These are phyloP conservation scores for Andricus grossulariae DNA, from an alignment of 1,140 invertebrate species.

Conservation along the genomic window DNA sequence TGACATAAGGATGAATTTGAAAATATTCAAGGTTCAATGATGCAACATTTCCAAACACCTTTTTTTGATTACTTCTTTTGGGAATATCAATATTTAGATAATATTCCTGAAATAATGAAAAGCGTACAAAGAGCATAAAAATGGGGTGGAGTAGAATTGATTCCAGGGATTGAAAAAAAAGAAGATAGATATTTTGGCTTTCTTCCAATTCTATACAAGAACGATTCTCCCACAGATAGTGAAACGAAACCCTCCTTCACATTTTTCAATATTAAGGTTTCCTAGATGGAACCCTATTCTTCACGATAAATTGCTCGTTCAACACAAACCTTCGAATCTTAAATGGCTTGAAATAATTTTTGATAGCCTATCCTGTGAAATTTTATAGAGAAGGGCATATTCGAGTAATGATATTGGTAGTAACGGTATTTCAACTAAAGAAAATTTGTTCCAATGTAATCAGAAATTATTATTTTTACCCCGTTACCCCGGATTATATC, in stretches of 20 bases:
- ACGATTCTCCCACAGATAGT: background rate
- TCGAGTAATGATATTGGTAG: too few species aligned
- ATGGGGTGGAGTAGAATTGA: slow-evolving; percentile 1
- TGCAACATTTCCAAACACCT: too few species aligned
- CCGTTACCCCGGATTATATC: too few species aligned
- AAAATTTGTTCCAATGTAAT: too few species aligned
- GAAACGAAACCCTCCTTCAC: background rate
- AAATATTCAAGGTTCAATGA: too few species aligned
- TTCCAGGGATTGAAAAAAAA: background rate
- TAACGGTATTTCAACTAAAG: too few species aligned
- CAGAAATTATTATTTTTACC: too few species aligned
- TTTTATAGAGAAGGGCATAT: too few species aligned
- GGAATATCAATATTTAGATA: background rate
- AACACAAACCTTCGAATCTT: background rate
- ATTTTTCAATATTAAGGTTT: slow-evolving; percentile 2
- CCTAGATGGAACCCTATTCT: background rate
- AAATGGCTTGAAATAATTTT: background rate
- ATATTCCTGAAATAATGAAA: background rate
- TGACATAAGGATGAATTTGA: too few species aligned
- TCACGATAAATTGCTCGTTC: slow-evolving; percentile 2
- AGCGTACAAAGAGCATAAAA: background rate
- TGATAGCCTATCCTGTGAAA: too few species aligned
- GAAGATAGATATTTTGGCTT: slow-evolving; percentile 26
- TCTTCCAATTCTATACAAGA: slow-evolving; percentile 31
- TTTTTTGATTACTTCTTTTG: background rate